Evolutionary conservation across 1,140 invertebrate genomes (phyloP).

Genomic region (Zaprionus capensis): DNA sequence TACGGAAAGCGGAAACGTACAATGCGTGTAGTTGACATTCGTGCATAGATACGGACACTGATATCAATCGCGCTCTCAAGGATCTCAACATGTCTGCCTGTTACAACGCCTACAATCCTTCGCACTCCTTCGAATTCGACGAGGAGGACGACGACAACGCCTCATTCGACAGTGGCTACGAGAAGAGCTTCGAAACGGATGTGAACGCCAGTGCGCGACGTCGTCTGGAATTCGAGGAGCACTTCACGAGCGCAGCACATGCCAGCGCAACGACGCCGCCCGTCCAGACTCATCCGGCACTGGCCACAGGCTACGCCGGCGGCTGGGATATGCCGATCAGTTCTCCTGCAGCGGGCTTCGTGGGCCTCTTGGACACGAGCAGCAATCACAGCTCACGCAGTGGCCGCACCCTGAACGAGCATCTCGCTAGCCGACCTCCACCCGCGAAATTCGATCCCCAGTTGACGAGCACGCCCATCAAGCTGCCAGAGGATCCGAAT

Average conservation of each 20-base stretch:
- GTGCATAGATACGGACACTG: slow-evolving; percentile 11
- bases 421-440: slow-evolving; percentile 69
- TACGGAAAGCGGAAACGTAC: slow-evolving; percentile 21
- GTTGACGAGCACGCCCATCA: slow-evolving; percentile 78
- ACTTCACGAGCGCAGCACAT: slow-evolving; percentile 42
- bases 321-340: slow-evolving; percentile 53
- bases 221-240: slow-evolving; percentile 66
- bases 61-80: not conserved
- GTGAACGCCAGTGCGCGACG: slow-evolving; percentile 61
- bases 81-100: slow-evolving; percentile 76
- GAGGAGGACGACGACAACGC: slow-evolving; percentile 87
- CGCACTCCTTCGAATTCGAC: slow-evolving; percentile 86
- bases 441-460: slow-evolving; percentile 59
- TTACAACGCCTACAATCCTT: slow-evolving; percentile 74
- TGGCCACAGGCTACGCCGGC: slow-evolving; percentile 35
- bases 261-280: slow-evolving; percentile 20
- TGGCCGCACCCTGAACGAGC: slow-evolving; percentile 75
- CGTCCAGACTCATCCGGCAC: slow-evolving; percentile 15
- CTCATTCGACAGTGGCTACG: slow-evolving; percentile 89
- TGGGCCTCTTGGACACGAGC: slow-evolving; percentile 71
- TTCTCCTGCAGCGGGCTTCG: slow-evolving; percentile 62
- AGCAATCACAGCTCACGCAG: slow-evolving; percentile 79
- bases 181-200: slow-evolving; percentile 86
- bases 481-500: slow-evolving; percentile 73
- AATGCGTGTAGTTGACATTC: slow-evolving; percentile 41